Conservation (phyloP, 2,888 invertebrate genomes). For the Caenorhabditis becei region DNA sequence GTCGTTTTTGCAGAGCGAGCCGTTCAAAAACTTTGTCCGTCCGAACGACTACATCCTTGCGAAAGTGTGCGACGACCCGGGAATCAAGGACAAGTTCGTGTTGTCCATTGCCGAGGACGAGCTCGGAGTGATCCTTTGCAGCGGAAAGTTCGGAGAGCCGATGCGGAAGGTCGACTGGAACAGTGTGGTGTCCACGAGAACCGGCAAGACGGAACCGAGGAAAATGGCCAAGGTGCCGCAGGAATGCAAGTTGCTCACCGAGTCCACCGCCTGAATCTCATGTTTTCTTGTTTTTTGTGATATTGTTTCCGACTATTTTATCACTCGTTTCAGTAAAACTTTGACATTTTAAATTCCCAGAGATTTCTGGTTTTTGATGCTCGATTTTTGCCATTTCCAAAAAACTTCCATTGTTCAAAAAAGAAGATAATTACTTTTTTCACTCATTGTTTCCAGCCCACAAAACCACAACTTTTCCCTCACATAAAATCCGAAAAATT, state of each 20-base stretch:
- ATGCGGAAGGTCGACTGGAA: slow-evolving; percentile 62
- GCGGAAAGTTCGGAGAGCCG: slow-evolving; percentile 55
- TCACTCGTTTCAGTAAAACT: too few species aligned
- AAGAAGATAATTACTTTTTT: background rate
- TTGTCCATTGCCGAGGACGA: slow-evolving; percentile 63
- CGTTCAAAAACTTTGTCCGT: slow-evolving; percentile 62
- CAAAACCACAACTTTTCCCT: background rate
- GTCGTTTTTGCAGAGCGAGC: slow-evolving; percentile 48
- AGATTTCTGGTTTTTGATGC: background rate
- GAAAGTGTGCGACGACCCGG: slow-evolving; percentile 61
- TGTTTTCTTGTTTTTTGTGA: slow-evolving; percentile 9
- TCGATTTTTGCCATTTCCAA: background rate
- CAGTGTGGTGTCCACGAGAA: slow-evolving; percentile 53
- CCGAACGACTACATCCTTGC: slow-evolving; percentile 64
- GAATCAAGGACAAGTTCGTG: slow-evolving; percentile 63
- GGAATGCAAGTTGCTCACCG: slow-evolving; percentile 28
- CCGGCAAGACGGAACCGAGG: slow-evolving; percentile 57
- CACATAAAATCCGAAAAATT: too few species aligned
- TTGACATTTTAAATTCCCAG: background rate
- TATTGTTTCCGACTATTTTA: background rate
- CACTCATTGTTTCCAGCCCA: background rate
- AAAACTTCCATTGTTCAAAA: slow-evolving; percentile 6
- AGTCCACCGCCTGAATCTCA: slow-evolving; percentile 10
- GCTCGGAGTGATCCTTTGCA: slow-evolving; percentile 59
- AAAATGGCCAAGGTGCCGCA: slow-evolving; percentile 62